Conservation (phyloP, 2,797 vertebrate genomes). For the Myotis findleyi region DNA sequence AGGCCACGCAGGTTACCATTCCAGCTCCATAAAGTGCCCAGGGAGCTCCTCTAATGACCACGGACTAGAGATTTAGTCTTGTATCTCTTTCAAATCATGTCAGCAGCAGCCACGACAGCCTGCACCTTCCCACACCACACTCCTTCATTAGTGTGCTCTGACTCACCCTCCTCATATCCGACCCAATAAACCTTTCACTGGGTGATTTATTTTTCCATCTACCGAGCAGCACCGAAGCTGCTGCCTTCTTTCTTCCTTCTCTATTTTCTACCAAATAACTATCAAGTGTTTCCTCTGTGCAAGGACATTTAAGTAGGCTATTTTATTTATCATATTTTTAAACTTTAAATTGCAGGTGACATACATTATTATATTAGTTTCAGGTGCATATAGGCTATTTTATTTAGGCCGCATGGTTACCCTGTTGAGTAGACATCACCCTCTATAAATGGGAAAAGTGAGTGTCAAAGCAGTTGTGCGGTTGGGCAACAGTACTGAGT, state of each 20-base stretch:
- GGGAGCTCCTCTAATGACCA: constrained; percentile 63
- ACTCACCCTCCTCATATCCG: constrained; percentile 64
- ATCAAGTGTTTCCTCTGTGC: neutral
- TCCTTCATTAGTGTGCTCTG: constrained; percentile 73
- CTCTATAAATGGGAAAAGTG: neutral
- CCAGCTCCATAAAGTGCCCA: neutral
- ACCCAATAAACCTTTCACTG: constrained; percentile 52
- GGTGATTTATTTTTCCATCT: constrained; percentile 63
- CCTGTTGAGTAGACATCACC: neutral
- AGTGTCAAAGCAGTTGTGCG: neutral
- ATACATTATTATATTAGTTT: neutral
- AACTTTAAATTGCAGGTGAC: neutral
- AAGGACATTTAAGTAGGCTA: neutral
- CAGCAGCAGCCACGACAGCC: constrained; percentile 47
- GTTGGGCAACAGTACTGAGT: neutral
- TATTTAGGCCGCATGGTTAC: neutral
- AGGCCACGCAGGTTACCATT: neutral
- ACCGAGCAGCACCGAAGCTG: neutral
- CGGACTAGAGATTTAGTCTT: neutral
- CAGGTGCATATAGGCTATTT: neutral
- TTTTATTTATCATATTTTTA: constrained; percentile 10
- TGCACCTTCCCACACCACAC: constrained; percentile 39
- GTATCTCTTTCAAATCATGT: constrained; percentile 41
- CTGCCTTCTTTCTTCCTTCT: constrained; percentile 35
- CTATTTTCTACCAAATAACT: constrained; percentile 62